phyloP scores from a whole-genome alignment of 2,888 invertebrate species.

The Sinopyrophorus schimmeli region DNA sequence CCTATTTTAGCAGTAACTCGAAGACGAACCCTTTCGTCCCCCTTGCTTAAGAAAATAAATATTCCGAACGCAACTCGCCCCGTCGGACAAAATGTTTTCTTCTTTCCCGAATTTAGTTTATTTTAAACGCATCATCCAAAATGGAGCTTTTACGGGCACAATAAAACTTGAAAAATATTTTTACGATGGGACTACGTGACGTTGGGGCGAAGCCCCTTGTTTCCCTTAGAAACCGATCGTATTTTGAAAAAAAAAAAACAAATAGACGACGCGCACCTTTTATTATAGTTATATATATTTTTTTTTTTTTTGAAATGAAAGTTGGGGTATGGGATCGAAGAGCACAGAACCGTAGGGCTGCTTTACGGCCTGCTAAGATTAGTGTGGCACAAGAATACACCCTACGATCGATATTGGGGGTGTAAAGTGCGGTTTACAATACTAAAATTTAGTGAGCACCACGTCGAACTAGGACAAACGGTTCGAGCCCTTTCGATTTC shows the following conservation, averaged over 20 bases:
- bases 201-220: background rate
- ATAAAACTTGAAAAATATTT: background rate
- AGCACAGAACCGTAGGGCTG: conserved; percentile 24
- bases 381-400: conserved; percentile 38
- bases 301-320: conserved; percentile 7
- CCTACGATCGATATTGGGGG: conserved; percentile 40
- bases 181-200: conserved; percentile 3
- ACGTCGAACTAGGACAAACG: no score
- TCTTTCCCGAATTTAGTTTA: no score
- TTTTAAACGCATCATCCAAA: no score
- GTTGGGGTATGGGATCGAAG: conserved; percentile 31
- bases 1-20: no score
- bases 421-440: conserved; percentile 37
- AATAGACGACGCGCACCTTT: no score
- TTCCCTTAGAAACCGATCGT: no score
- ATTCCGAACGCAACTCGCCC: no score
- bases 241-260: no score
- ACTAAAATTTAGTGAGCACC: conserved; percentile 17
- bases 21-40: no score
- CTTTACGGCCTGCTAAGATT: conserved; percentile 36
- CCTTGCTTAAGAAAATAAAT: no score
- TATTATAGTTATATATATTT: conserved; percentile 3
- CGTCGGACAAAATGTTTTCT: no score
- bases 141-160: background rate
- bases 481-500: no score